Conservation (phyloP, 1,140 invertebrate genomes). For the Drosophila guanche region DNA sequence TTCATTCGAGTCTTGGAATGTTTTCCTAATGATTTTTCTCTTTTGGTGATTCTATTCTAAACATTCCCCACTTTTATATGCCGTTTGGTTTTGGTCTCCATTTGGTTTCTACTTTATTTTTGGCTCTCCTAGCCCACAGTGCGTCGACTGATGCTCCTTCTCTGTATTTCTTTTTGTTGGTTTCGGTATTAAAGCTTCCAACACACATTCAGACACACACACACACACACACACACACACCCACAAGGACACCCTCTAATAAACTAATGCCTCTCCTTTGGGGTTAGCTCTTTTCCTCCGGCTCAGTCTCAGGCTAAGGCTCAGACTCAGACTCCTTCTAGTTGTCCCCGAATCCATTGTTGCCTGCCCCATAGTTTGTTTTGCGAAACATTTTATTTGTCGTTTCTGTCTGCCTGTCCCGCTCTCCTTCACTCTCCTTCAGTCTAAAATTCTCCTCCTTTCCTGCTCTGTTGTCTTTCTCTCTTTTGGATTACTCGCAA, state of each 20-base stretch:
- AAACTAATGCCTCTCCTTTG: slow-evolving; percentile 73
- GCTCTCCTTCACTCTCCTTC: neutral
- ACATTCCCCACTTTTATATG: too few relatives aligned
- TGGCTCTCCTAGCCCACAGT: too few relatives aligned
- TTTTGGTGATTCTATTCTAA: too few relatives aligned
- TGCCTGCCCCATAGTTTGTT: slow-evolving; percentile 44
- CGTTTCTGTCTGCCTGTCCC: slow-evolving; percentile 13
- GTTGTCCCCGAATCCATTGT: slow-evolving; percentile 44
- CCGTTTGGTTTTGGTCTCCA: too few relatives aligned
- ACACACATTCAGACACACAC: slow-evolving; percentile 24
- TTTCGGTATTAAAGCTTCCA: slow-evolving; percentile 43
- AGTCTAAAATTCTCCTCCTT: too few relatives aligned
- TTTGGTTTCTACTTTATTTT: too few relatives aligned
- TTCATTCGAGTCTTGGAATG: too few relatives aligned
- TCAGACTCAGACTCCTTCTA: neutral
- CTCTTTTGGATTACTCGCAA: slow-evolving; percentile 46
- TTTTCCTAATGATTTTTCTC: too few relatives aligned
- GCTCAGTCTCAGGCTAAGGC: too few relatives aligned
- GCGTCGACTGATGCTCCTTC: slow-evolving; percentile 1
- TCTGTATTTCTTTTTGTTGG: slow-evolving; percentile 29
- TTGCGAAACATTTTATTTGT: slow-evolving; percentile 52
- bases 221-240: slow-evolving; percentile 9
- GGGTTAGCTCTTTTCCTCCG: slow-evolving; percentile 25
- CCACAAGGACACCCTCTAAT: slow-evolving; percentile 52
- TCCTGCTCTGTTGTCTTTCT: neutral